Conservation (phyloP, 2,888 invertebrate species). For the Cheilosia variabilis region DNA sequence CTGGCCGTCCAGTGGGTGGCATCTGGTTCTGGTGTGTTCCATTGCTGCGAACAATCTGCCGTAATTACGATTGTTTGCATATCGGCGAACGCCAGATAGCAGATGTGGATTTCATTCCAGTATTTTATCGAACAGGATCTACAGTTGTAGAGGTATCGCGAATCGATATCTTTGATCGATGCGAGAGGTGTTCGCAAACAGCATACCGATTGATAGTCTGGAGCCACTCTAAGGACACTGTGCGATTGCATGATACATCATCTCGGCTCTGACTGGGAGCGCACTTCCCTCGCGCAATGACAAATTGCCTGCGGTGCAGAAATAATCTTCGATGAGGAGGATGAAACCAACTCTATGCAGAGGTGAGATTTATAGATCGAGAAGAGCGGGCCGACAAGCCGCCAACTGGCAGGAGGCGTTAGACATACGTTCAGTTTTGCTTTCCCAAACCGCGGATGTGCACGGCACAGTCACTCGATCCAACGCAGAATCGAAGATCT, state of each 20-base stretch:
- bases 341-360: constrained; percentile 46
- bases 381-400: constrained; percentile 38
- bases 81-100: constrained; percentile 26
- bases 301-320: constrained; percentile 69
- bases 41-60: constrained; percentile 14
- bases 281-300: constrained; percentile 38
- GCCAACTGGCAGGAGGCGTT: constrained; percentile 61
- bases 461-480: constrained; percentile 49
- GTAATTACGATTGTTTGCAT: constrained; percentile 60
- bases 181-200: constrained; percentile 64
- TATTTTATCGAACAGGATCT: constrained; percentile 35
- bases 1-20: constrained; percentile 46
- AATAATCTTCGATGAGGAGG: constrained; percentile 60
- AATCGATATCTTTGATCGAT: constrained; percentile 61
- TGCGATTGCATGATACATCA: constrained; percentile 64
- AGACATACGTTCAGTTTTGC: constrained; percentile 44
- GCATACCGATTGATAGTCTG: constrained; percentile 48
- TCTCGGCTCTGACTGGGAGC: constrained; percentile 28
- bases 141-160: constrained; percentile 1
- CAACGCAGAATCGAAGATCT: constrained; percentile 73
- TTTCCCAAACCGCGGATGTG: constrained; percentile 23
- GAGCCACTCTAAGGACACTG: constrained; percentile 47
- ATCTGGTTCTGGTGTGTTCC: constrained; percentile 26
- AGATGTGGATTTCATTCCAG: constrained; percentile 9
- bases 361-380: constrained; percentile 72